Evolutionary conservation across 2,113 vertebrate genomes (phyloP), one percentile per base, ranked within the genome.

Genomic region (Malaclemys terrapin): DNA sequence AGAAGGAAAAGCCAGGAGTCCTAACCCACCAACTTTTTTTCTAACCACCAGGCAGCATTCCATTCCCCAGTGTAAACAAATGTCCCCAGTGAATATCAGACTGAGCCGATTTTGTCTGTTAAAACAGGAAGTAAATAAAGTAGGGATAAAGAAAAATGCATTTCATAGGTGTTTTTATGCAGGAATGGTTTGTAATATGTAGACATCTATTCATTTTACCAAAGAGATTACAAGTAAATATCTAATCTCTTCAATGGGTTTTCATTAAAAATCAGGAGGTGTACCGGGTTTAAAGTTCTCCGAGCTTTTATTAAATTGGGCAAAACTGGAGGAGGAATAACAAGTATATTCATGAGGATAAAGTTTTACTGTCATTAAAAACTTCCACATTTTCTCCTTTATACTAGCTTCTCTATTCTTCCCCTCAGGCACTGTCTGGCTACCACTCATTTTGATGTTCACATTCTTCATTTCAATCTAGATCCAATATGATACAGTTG

Each of bases 221-320:
- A 89, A 92, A 72, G 65, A 79, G 75, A 81, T 69, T 94, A 94
- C 78, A 91, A 92, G 79, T 19, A 94, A 81, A 90, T 88, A 80
- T 89, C 93, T 89, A 87, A 96, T 94, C 92, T 92, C 88, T 95
- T 94, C 89, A 82, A 93, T 90, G 79, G 85, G 45, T 95, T 97
- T 96, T 97, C 91, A 97, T 95, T 96, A 96, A 96, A 95, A 96
- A 96, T 76, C 92, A 89, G 62, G 8, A 10, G 27, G 27, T 81
- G 59, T 80, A 80, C 65, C 75, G 76, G 75, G 81, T 24, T 91
- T 82, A 93, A 92, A 96, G 91, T 95, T 91, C 90, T 59, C 84
- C 75, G 75, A 62, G 89, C 94, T 85, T 91, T 95, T 62, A 95
- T 97, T 97, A 97, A 96, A 92, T 5, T 87, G 84, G 75, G 89